phyloP scores from a whole-genome alignment of 1,140 invertebrate species.

The Orussus abietinus region DNA sequence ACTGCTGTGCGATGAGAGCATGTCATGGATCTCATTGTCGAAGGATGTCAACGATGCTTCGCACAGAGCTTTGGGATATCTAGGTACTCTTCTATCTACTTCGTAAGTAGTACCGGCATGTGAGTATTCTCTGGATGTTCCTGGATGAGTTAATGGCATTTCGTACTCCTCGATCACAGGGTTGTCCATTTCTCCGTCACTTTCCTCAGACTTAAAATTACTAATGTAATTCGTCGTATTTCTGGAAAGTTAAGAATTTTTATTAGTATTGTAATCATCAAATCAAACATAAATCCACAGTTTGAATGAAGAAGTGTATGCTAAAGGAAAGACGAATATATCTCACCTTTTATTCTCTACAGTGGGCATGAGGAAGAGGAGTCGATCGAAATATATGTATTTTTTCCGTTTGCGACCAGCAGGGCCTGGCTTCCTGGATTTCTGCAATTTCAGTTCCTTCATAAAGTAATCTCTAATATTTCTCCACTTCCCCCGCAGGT shows the following conservation, averaged over 20 bases:
- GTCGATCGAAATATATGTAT: conserved; percentile 41
- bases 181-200: conserved; percentile 35
- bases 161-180: conserved; percentile 41
- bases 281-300: too few relatives aligned
- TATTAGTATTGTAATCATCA: too few relatives aligned
- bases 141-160: conserved; percentile 25
- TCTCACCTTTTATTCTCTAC: conserved; percentile 42
- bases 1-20: conserved; percentile 35
- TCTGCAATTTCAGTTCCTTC: conserved; percentile 42
- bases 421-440: conserved; percentile 19
- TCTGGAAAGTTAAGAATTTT: conserved; percentile 9
- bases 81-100: conserved; percentile 20
- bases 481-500: conserved; percentile 42
- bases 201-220: conserved; percentile 21
- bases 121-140: conserved; percentile 29
- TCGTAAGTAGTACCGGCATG: conserved; percentile 29
- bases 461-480: conserved; percentile 48
- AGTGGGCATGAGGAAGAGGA: conserved; percentile 40
- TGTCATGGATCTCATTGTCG: conserved; percentile 39
- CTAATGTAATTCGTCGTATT: not conserved
- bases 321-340: too few relatives aligned
- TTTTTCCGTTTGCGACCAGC: conserved; percentile 35
- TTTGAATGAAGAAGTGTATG: too few relatives aligned
- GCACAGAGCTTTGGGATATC: conserved; percentile 37
- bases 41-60: conserved; percentile 39